Base-by-base conservation (phyloP, 2,888 invertebrate species). In the Coenonympha glycerion region DNA sequence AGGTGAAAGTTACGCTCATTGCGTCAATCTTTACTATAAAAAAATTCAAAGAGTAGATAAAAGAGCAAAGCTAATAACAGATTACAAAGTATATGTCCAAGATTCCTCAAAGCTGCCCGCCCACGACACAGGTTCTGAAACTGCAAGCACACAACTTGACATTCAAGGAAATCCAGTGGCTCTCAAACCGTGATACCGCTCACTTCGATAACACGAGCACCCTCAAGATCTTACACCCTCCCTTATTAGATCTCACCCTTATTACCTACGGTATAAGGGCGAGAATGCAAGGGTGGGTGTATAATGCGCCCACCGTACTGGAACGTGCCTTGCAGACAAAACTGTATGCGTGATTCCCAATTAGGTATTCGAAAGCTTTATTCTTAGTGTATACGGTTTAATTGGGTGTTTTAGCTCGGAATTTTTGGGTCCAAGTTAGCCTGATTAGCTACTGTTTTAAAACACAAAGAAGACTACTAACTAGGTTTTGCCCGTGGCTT, bases 141-240 rank as follows among this genome's bases (percentile, higher is more conserved):
- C 53, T 48, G 48, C 49, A 54, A 56, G 55, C 49, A 49, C 47
- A 44, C 53, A 47, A 49, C 56, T 56, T 56, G 53, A 56, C 56
- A 54, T 56, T 56, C 51, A 56, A 51, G 51, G 46, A 52, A 47
- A 54, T 49, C 53, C 56, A 51, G 53, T 49, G 56, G 46, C 56
- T 39, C 53, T 54, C 53, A 44, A 49, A 47, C 45, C 34, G 50
- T 52, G 56, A 56, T 56, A 56, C 55, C 55, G 55, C 53, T 53
- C 47, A 53, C 51, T 49, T 51, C 53, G 55, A 56, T 56, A 56
- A 53, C 49, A 50, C 47, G 31, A 56, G 55, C 24, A 41, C 55
- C 49, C 53, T 56, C 40, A 33, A 49, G 40, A 49, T 51, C 15
- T 41, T 46, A 47, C 42, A 52, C 44, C 49, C 40, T 36, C 16